phyloP scores from a whole-genome alignment of 2,797 vertebrate species.

The Notoglanidium macrostoma region DNA sequence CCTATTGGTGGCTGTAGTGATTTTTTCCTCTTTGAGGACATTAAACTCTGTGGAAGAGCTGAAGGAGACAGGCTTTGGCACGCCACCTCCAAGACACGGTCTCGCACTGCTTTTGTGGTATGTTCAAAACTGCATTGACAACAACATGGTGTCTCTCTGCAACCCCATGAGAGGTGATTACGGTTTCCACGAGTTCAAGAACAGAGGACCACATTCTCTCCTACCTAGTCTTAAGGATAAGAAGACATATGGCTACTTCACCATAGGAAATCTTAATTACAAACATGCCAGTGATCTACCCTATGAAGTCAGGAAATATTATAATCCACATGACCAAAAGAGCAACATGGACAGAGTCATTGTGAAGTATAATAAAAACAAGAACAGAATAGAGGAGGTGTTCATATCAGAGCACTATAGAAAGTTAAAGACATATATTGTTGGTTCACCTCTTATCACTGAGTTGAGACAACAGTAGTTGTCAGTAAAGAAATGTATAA shows the following conservation, averaged over 20 bases:
- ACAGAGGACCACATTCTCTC: conserved; percentile 35
- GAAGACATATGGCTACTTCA: conserved; percentile 63
- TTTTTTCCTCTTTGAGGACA: conserved; percentile 52
- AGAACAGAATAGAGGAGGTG: conserved; percentile 60
- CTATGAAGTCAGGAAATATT: conserved; percentile 65
- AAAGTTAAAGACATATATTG: conserved; percentile 60
- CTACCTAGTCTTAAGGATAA: conserved; percentile 67
- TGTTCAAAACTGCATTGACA: conserved; percentile 67
- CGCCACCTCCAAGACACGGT: conserved; percentile 70
- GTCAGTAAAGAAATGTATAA: background rate
- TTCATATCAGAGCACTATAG: conserved; percentile 72
- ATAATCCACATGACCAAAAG: conserved; percentile 58
- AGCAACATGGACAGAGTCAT: conserved; percentile 75
- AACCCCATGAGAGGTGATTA: conserved; percentile 60
- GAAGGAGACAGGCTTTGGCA: conserved; percentile 65
- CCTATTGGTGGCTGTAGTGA: conserved; percentile 22
- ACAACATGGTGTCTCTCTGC: conserved; percentile 72
- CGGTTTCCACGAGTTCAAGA: conserved; percentile 68
- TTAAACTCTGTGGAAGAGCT: conserved; percentile 66
- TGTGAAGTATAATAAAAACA: conserved; percentile 71
- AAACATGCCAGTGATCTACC: conserved; percentile 64
- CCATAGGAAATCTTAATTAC: conserved; percentile 71
- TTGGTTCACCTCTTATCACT: conserved; percentile 64
- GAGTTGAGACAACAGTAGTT: conserved; percentile 55
- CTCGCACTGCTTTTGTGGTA: conserved; percentile 71